Percentiles rank a stretch among this genome's conserved stretches.
These are phyloP conservation scores for Ruditapes philippinarum DNA, from an alignment of 1,140 invertebrate genomes.

Conservation along the genomic window DNA sequence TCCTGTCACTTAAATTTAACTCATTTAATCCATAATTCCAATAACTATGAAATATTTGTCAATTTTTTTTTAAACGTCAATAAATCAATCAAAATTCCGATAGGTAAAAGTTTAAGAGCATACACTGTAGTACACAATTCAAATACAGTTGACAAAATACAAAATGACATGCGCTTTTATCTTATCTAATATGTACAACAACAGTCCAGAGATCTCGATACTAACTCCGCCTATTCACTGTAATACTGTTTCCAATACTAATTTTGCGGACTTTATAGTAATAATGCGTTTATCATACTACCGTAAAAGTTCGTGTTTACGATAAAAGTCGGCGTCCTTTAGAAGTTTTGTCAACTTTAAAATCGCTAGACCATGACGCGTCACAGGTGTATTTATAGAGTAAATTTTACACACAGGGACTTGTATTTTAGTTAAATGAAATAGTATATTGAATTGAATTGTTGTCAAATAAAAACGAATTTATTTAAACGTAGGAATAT, in stretches of 20 bases:
- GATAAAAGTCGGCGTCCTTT: neutral
- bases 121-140: neutral
- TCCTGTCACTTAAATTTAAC: no score
- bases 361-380: neutral
- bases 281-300: neutral
- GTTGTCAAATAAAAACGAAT: no score
- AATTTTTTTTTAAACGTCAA: no score
- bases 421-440: neutral
- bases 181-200: neutral
- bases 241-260: neutral
- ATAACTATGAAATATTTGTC: no score
- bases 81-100: neutral
- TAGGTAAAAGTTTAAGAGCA: neutral
- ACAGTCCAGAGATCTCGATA: neutral
- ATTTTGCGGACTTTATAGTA: neutral
- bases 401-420: neutral
- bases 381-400: neutral
- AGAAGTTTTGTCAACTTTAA: constrained; percentile 2
- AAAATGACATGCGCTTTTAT: neutral
- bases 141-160: no score
- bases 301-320: neutral
- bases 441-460: no score
- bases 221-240: neutral
- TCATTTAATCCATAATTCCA: no score
- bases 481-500: no score